Percentiles rank a stretch among this genome's conserved stretches.
Evolutionary conservation across 2,888 invertebrate species (phyloP).

Genomic region (Nudaria mundana): DNA sequence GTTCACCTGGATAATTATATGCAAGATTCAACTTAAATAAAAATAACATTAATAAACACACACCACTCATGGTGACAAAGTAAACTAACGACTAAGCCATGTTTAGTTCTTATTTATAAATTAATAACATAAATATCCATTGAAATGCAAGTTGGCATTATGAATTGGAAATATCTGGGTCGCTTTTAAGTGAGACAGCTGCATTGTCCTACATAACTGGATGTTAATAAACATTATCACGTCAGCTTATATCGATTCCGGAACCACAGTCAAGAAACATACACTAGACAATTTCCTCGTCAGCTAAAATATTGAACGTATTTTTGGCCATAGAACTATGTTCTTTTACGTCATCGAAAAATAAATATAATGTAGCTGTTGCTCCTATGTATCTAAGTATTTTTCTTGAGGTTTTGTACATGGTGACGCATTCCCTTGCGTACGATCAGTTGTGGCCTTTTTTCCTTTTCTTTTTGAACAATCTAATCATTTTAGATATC

Average conservation of each 20-base stretch:
- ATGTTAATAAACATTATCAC: constrained; percentile 50
- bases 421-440: constrained; percentile 65
- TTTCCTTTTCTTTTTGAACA: constrained; percentile 69
- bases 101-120: constrained; percentile 37
- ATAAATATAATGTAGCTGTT: constrained; percentile 62
- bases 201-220: constrained; percentile 49
- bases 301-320: constrained; percentile 64
- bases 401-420: constrained; percentile 53
- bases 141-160: constrained; percentile 47
- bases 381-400: constrained; percentile 65
- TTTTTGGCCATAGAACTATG: constrained; percentile 63
- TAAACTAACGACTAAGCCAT: constrained; percentile 22
- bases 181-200: constrained; percentile 37
- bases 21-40: constrained; percentile 30
- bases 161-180: constrained; percentile 42
- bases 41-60: constrained; percentile 35
- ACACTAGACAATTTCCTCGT: constrained; percentile 71
- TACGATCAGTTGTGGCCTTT: constrained; percentile 62
- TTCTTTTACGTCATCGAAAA: constrained; percentile 67
- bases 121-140: constrained; percentile 20
- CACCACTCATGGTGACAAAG: constrained; percentile 44
- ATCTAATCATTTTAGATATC: constrained; percentile 68
- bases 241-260: constrained; percentile 73
- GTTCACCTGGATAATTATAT: constrained; percentile 39
- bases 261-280: constrained; percentile 73